Conservation (phyloP, 2,888 invertebrate species). For the Drosophila imparisetae region DNA sequence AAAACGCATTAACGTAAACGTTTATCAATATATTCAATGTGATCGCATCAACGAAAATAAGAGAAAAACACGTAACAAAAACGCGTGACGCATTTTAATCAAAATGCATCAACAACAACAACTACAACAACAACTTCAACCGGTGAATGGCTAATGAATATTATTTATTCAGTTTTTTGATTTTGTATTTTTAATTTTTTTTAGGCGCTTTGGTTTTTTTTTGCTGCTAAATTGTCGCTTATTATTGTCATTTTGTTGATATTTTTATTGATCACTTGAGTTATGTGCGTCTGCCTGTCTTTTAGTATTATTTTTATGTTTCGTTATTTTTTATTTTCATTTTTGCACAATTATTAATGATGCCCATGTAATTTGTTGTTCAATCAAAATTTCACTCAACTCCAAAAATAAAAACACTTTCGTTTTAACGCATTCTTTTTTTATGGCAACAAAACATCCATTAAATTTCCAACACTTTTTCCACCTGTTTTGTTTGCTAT, state of each 20-base stretch:
- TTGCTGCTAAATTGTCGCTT: conserved; percentile 23
- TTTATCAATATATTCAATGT: conserved; percentile 56
- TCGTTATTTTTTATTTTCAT: not conserved
- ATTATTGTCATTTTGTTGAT: conserved; percentile 28
- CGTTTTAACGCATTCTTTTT: conserved; percentile 32
- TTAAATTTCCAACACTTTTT: conserved; percentile 13
- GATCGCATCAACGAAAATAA: conserved; percentile 40
- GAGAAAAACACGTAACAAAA: conserved; percentile 58
- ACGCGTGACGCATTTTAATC: conserved; percentile 69
- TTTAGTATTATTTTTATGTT: conserved; percentile 7
- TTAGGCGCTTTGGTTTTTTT: conserved; percentile 23
- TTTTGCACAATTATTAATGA: conserved; percentile 56
- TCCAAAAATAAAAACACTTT: conserved; percentile 24
- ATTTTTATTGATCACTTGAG: conserved; percentile 32
- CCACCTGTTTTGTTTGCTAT: not conserved
- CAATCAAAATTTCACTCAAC: conserved; percentile 43
- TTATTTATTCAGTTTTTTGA: conserved; percentile 5
- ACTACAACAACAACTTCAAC: conserved; percentile 31
- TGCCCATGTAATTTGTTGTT: conserved; percentile 48
- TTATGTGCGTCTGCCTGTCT: conserved; percentile 20
- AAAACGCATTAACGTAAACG: conserved; percentile 33
- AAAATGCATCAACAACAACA: conserved; percentile 42
- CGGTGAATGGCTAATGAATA: conserved; percentile 57
- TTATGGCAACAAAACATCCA: not conserved
- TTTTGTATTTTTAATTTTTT: conserved; percentile 12